Percentiles rank a stretch among this genome's conserved stretches.
Conservation (phyloP, 2,888 invertebrate genomes). For the Diarsia brunnea region DNA sequence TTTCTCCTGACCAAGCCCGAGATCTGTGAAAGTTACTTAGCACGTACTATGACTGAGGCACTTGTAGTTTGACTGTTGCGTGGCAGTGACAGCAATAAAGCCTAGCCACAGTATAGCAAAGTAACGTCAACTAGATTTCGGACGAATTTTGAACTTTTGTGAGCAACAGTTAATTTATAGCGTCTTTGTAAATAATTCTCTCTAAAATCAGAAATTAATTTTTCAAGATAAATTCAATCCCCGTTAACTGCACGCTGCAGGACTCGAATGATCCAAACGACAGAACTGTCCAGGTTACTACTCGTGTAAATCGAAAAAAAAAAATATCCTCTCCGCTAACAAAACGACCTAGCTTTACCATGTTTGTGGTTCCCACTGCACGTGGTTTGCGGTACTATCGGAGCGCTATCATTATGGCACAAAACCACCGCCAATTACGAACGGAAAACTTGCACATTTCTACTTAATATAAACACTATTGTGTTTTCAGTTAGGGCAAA, state of each 20-base stretch:
- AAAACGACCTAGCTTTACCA: conserved; percentile 52
- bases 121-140: too few species aligned
- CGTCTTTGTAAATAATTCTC: too few species aligned
- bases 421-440: conserved; percentile 80
- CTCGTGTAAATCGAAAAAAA: too few species aligned
- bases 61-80: neutral
- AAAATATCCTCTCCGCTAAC: conserved; percentile 40
- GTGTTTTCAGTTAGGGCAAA: conserved; percentile 74
- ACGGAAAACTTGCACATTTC: conserved; percentile 76
- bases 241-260: too few species aligned
- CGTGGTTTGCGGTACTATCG: conserved; percentile 73
- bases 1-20: neutral
- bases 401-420: conserved; percentile 77
- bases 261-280: too few species aligned
- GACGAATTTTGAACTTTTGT: too few species aligned
- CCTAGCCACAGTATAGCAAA: too few species aligned
- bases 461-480: conserved; percentile 74
- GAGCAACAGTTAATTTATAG: too few species aligned
- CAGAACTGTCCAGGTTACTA: too few species aligned
- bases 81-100: neutral
- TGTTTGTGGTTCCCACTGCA: conserved; percentile 70
- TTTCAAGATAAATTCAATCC: too few species aligned
- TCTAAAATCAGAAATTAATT: too few species aligned
- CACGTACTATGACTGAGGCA: neutral
- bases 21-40: neutral